Evolutionary conservation across 53 echinoderm and acorn worm genomes (phyloP), one percentile per base, ranked within the genome.

Genomic region (Paracentrotus lividus): DNA sequence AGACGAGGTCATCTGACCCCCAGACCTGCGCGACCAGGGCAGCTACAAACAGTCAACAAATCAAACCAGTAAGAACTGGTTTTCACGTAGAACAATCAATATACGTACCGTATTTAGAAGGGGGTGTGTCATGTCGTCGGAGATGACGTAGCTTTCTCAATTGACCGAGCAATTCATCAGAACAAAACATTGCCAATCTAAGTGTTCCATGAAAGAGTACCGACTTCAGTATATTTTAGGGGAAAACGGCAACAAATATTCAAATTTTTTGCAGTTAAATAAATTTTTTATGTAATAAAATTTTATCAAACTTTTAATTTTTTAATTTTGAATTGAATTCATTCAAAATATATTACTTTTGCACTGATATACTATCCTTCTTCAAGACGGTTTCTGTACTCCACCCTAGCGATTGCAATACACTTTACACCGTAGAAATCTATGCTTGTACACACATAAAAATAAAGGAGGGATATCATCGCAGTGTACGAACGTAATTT

Each of bases 41-140:
- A n/a, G n/a, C n/a, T n/a, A n/a, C n/a, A n/a, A n/a, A n/a, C 67
- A 67, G 72, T 72, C 36, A 18, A 57, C 57, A 3, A 20, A 55
- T 55, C 16, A 38, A 72, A 72, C 72, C 72, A 72, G 72, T 4
- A 40, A 72, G 72, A 72, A 72, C 72, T 72, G 72, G 72, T 72
- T 72, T 72, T 72, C 69, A 36, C 16, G 18, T 20, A 15, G 40
- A 61, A 61, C 40, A 72, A 72, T 72, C 16, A 69, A 69, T 5
- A 23, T 68, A 72, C 72, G 72, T 72, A 72, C 72, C 72, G 72
- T 72, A 72, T 72, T 31, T 77, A 77, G 78, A 85, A 85, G 85
- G 85, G 85, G 85, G 85, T 49, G 85, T 85, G 85, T 85, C 85
- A 26, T 49, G 51, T 85, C 51, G 85, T 85, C 85, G 29, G 49